Percentiles rank a stretch among this genome's conserved stretches.
phyloP scores from a whole-genome alignment of 2,888 invertebrate species.

The Trichogramma evanescens region DNA sequence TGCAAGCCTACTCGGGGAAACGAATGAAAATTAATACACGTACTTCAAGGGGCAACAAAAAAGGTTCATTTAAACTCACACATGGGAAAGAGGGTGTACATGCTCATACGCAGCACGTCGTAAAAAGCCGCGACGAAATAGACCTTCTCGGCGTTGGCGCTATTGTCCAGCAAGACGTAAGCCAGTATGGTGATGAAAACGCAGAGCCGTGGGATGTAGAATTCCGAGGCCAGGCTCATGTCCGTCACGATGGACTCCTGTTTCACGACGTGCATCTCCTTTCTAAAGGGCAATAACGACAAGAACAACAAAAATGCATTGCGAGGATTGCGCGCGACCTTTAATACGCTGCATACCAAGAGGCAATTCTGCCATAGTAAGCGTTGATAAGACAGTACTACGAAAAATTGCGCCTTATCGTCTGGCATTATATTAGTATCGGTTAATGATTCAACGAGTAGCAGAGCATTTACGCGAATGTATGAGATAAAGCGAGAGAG shows the following conservation, averaged over 20 bases:
- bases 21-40: too few species aligned
- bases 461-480: too few species aligned
- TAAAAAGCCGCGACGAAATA: constrained; percentile 68
- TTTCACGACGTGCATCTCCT: constrained; percentile 48
- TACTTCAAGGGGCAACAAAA: not conserved
- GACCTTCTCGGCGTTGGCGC: constrained; percentile 64
- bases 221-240: constrained; percentile 54
- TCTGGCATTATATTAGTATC: too few species aligned
- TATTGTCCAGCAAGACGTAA: constrained; percentile 56
- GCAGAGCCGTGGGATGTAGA: constrained; percentile 64
- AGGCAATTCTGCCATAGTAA: too few species aligned
- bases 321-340: not conserved
- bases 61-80: constrained; percentile 26
- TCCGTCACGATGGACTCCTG: constrained; percentile 53
- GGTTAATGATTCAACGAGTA: too few species aligned
- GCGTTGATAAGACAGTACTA: too few species aligned
- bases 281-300: constrained; percentile 37
- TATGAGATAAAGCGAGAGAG: too few species aligned
- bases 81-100: constrained; percentile 64
- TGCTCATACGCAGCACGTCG: constrained; percentile 64
- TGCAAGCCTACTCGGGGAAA: constrained; percentile 53
- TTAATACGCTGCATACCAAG: too few species aligned
- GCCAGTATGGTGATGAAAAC: constrained; percentile 63
- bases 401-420: too few species aligned
- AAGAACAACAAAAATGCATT: not conserved